Evolutionary conservation across 2,113 vertebrate genomes (phyloP), one percentile per base, ranked within the genome.

Genomic region (Dissostichus mawsoni): DNA sequence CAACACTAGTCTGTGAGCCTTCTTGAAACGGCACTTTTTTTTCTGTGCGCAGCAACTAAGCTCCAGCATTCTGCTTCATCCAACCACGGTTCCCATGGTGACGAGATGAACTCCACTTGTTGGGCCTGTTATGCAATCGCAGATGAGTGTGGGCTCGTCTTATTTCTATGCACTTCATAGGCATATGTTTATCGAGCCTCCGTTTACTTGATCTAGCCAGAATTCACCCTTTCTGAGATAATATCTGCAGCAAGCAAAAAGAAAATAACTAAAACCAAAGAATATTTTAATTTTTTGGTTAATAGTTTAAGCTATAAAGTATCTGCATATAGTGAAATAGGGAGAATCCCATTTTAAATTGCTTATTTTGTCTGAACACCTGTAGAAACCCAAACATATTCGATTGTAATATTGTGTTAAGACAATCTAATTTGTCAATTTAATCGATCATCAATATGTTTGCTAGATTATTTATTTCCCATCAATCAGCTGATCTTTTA

Each of bases 81-180:
- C 59, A 12, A 85, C 83, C 68, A 81, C 76, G 16, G 94, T 94
- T 94, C 84, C 94, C 93, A 95, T 93, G 92, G 94, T 74, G 92
- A 95, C 67, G 81, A 76, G 90, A 87, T 82, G 87, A 89, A 84
- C 80, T 88, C 80, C 84, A 92, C 92, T 94, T 93, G 91, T 94
- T 93, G 88, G 86, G 73, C 65, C 81, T 66, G 91, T 95, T 95
- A 94, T 84, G 91, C 88, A 95, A 95, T 87, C 86, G 45, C 87
- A 85, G 88, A 89, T 81, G 84, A 93, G 92, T 92, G 94, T 93
- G 92, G 91, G 94, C 92, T 91, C 29, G 70, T 90, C 87, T 92
- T 91, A 92, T 91, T 91, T 90, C 73, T 63, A 63, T 85, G 76
- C 81, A 84, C 90, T 92, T 85, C 76, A 74, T 16, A 67, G 81